Conservation (phyloP, 2,888 invertebrate species). For the Coelinius sp. region DNA sequence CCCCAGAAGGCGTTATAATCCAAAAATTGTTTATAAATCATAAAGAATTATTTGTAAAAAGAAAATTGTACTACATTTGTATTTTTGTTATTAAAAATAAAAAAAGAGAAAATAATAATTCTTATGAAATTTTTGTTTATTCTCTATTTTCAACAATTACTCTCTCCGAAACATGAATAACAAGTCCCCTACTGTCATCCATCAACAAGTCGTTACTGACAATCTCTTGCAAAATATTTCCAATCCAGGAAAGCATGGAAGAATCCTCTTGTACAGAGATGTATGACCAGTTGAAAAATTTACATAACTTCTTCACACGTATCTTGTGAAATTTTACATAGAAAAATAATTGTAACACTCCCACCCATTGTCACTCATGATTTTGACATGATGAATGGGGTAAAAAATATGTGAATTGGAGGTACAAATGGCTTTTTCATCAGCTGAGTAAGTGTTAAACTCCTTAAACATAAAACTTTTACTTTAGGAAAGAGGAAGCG, state of each 20-base stretch:
- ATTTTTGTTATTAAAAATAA: neutral
- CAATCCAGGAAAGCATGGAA: neutral
- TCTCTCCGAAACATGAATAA: neutral
- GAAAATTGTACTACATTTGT: neutral
- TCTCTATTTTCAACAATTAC: neutral
- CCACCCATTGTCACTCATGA: neutral
- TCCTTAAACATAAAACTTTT: conserved; percentile 4
- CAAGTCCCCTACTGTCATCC: neutral
- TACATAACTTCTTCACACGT: conserved; percentile 3
- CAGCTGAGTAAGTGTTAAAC: neutral
- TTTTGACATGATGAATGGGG: neutral
- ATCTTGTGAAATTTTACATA: neutral
- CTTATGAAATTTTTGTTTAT: neutral
- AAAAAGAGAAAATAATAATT: neutral
- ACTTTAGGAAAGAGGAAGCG: conserved; percentile 13
- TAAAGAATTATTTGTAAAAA: neutral
- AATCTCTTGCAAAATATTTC: conserved; percentile 10
- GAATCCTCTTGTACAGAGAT: neutral
- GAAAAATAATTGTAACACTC: neutral
- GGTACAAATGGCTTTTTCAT: conserved; percentile 9
- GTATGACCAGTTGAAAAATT: conserved; percentile 8
- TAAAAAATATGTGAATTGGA: neutral
- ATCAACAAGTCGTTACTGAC: conserved; percentile 1
- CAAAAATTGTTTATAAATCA: neutral
- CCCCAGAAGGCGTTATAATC: neutral